A percentile compares a stretch with the other conserved stretches of the same genome.
phyloP scores from a whole-genome alignment of 2,113 vertebrate genomes.

The Phainopepla nitens region DNA sequence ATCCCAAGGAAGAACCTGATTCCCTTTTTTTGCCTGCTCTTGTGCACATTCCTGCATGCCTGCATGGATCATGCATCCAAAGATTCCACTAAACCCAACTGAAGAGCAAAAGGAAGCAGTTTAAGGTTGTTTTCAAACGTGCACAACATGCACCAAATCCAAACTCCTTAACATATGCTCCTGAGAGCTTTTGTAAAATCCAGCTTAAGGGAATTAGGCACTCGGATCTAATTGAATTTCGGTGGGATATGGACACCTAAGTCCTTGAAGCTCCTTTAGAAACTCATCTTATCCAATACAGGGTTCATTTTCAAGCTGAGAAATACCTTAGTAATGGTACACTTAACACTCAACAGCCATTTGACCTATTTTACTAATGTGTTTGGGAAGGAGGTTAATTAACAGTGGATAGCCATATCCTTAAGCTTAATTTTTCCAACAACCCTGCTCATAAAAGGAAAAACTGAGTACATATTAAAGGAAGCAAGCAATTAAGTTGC shows the following conservation, averaged over 20 bases:
- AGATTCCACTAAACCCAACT: background rate
- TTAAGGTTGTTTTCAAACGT: background rate
- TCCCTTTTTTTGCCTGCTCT: background rate
- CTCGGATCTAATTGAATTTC: background rate
- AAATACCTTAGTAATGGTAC: slow-evolving; percentile 67
- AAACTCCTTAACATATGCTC: background rate
- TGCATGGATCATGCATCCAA: background rate
- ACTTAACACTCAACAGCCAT: slow-evolving; percentile 74
- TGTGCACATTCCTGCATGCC: fast-evolving
- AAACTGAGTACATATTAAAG: slow-evolving; percentile 83
- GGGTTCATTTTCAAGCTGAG: slow-evolving; percentile 60
- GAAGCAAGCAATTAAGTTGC: slow-evolving; percentile 91
- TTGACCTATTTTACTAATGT: slow-evolving; percentile 79
- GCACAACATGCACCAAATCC: background rate
- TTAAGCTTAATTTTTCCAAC: slow-evolving; percentile 79
- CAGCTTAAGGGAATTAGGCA: slow-evolving; percentile 35
- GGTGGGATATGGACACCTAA: background rate
- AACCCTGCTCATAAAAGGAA: slow-evolving; percentile 85
- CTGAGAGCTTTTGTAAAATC: slow-evolving; percentile 9
- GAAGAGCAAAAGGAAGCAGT: background rate
- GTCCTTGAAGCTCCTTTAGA: slow-evolving; percentile 16
- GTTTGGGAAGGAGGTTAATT: slow-evolving; percentile 83
- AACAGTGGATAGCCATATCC: slow-evolving; percentile 77
- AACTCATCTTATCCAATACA: slow-evolving; percentile 7
- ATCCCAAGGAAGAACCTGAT: background rate